phyloP scores from a whole-genome alignment of 2,113 vertebrate species.

The Pachycephala philippinensis region DNA sequence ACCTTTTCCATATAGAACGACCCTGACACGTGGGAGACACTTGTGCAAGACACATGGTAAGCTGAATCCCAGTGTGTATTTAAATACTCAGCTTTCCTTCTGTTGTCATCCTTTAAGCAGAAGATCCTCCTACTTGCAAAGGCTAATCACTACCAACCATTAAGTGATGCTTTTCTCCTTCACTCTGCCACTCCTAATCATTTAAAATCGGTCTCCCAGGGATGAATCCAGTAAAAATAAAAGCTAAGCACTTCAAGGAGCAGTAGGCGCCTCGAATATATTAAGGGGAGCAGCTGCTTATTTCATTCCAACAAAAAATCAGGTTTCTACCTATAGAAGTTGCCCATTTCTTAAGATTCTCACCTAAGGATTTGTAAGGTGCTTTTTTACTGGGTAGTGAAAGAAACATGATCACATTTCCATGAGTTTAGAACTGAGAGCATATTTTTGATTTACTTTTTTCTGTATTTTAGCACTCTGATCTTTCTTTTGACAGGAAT shows the following conservation, averaged over 20 bases:
- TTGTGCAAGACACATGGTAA: background rate
- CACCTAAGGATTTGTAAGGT: background rate
- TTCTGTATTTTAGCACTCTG: background rate
- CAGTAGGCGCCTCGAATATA: background rate
- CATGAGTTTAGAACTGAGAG: background rate
- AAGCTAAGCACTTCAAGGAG: background rate
- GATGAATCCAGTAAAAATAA: background rate
- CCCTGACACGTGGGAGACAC: background rate
- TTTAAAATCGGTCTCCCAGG: background rate
- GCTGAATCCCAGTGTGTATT: background rate
- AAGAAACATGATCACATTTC: background rate
- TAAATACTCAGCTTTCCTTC: background rate
- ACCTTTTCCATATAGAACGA: background rate
- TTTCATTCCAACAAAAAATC: background rate
- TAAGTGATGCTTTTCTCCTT: background rate
- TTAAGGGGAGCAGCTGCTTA: background rate
- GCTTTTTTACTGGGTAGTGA: background rate
- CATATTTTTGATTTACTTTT: background rate
- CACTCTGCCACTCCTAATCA: background rate
- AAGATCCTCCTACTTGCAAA: conserved; percentile 8
- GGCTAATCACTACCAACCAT: background rate
- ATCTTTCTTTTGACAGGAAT: background rate
- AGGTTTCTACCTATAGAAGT: background rate
- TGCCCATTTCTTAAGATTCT: background rate
- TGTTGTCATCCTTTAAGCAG: background rate